Evolutionary conservation across 2,797 vertebrate species (phyloP).

Genomic region (Alauda arvensis): DNA sequence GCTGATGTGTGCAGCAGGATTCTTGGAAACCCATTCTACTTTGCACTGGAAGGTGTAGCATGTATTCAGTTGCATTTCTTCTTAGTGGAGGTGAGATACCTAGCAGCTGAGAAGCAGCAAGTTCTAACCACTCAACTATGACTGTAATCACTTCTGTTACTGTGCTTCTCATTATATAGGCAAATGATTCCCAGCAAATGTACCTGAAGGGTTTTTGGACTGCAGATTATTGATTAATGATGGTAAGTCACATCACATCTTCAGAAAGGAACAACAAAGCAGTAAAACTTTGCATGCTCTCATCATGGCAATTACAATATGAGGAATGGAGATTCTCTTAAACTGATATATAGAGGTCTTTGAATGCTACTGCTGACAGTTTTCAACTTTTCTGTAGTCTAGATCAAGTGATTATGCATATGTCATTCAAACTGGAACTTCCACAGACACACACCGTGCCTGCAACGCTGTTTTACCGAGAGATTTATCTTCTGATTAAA

Average conservation of each 20-base stretch:
- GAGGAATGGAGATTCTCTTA: background rate
- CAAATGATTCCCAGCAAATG: background rate
- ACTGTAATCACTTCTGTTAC: background rate
- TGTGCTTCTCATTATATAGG: background rate
- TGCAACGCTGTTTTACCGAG: background rate
- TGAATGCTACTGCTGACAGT: slow-evolving; percentile 12
- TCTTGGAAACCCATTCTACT: background rate
- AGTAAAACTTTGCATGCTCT: background rate
- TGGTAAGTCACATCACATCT: background rate
- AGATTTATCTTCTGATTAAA: slow-evolving; percentile 31
- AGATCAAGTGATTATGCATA: background rate
- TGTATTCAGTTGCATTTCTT: rapidly evolving
- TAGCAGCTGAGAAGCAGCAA: background rate
- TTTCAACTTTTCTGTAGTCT: background rate
- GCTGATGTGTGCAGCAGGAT: background rate
- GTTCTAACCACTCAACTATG: background rate
- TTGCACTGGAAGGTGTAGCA: background rate
- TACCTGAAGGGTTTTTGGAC: slow-evolving; percentile 42
- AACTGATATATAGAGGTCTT: background rate
- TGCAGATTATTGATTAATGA: slow-evolving; percentile 20
- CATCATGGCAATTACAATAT: background rate
- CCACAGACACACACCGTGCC: background rate
- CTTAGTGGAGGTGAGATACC: background rate
- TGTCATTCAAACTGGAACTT: background rate
- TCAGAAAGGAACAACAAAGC: slow-evolving; percentile 47